phyloP scores from a whole-genome alignment of 2,888 invertebrate genomes.

The Drosophila emarginata region DNA sequence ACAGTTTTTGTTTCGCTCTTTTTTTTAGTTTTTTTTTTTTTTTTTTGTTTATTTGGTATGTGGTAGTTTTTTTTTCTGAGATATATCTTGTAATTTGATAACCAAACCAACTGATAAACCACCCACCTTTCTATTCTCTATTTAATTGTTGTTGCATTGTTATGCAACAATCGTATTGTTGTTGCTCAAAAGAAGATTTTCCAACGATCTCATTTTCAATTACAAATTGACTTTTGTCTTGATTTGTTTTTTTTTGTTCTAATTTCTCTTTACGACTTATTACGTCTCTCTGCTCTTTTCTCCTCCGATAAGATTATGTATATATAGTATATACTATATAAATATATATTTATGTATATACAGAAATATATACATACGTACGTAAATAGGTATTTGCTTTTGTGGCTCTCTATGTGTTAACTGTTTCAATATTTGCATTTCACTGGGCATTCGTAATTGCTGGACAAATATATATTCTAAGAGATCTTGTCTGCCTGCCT shows the following conservation, averaged over 20 bases:
- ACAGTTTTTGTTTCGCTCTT: conserved; percentile 5
- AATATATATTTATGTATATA: too few relatives aligned
- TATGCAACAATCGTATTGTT: background rate
- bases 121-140: background rate
- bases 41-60: background rate
- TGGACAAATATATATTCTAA: conserved; percentile 25
- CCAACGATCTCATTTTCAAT: conserved; percentile 4
- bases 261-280: too few relatives aligned
- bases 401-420: conserved; percentile 37
- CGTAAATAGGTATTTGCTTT: background rate
- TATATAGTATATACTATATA: background rate
- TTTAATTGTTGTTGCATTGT: background rate
- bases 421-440: conserved; percentile 54
- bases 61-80: background rate
- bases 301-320: conserved; percentile 33
- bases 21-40: conserved; percentile 16
- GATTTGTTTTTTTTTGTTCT: too few relatives aligned
- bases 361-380: too few relatives aligned
- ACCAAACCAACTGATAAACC: background rate
- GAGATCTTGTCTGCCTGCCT: conserved; percentile 18
- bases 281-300: conserved; percentile 19
- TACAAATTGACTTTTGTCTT: conserved; percentile 38
- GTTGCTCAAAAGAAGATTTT: too few relatives aligned
- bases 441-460: conserved; percentile 46
- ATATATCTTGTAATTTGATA: conserved; percentile 10